These are phyloP conservation scores for Gymnocephalus cernua DNA, from an alignment of 2,113 vertebrate species.

Conservation along the genomic window DNA sequence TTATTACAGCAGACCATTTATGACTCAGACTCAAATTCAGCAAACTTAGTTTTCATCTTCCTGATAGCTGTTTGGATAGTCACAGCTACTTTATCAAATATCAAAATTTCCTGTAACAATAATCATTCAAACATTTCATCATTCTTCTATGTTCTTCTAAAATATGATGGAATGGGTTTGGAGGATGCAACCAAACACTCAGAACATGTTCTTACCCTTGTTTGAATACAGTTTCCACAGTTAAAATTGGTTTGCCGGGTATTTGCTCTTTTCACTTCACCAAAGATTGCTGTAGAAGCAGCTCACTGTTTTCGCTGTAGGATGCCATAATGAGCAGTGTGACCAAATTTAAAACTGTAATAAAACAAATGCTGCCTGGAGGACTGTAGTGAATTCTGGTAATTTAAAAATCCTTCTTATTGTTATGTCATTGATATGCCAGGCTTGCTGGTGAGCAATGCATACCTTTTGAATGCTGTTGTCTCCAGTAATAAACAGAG, in stretches of 20 bases:
- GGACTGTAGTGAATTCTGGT: neutral
- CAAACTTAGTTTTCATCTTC: neutral
- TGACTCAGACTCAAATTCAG: neutral
- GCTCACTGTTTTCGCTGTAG: slow-evolving; percentile 15
- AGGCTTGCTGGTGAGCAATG: neutral
- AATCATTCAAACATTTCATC: neutral
- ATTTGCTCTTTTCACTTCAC: slow-evolving; percentile 32
- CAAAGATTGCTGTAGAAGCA: slow-evolving; percentile 42
- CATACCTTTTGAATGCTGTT: neutral
- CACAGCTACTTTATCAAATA: slow-evolving; percentile 3
- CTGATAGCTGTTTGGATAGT: neutral
- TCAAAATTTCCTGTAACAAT: neutral
- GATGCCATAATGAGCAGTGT: neutral
- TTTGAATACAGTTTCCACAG: slow-evolving; percentile 23
- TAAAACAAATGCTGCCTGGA: slow-evolving; percentile 18
- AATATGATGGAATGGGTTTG: slow-evolving; percentile 2
- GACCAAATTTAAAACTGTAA: slow-evolving; percentile 12
- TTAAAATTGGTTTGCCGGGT: neutral
- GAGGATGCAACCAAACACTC: slow-evolving; percentile 15
- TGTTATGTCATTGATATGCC: neutral
- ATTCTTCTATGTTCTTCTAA: no score
- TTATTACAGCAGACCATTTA: neutral
- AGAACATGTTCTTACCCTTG: neutral
- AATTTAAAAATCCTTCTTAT: neutral
- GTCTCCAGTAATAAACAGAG: neutral